Evolutionary conservation across 2,797 vertebrate genomes (phyloP).

Genomic region (Gallinago nigripennis): DNA sequence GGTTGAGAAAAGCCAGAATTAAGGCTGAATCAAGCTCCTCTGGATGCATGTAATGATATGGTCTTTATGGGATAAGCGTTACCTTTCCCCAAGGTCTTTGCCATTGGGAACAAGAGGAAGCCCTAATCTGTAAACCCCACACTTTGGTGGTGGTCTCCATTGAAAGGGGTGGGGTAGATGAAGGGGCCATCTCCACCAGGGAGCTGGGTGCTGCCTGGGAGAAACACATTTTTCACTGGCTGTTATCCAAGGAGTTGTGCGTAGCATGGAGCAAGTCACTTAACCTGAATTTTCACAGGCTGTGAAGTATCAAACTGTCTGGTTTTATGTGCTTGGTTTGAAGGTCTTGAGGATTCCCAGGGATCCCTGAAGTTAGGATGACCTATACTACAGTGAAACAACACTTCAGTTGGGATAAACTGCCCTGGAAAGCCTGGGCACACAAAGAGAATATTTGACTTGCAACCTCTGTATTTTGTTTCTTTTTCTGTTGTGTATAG

Average conservation of each 20-base stretch:
- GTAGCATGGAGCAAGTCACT: background rate
- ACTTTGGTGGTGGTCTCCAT: background rate
- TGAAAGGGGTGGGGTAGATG: background rate
- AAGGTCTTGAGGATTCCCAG: background rate
- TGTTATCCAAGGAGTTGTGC: background rate
- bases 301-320: background rate
- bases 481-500: background rate
- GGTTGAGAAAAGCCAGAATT: background rate
- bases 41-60: accelerated
- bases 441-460: background rate
- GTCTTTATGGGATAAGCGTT: background rate
- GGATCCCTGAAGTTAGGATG: background rate
- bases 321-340: background rate
- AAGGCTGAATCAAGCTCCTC: background rate
- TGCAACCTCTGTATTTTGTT: background rate
- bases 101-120: background rate
- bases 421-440: background rate
- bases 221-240: background rate
- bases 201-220: background rate
- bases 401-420: background rate
- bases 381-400: background rate
- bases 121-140: background rate
- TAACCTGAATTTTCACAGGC: background rate
- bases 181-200: background rate
- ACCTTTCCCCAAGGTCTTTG: background rate